phyloP scores from a whole-genome alignment of 2,888 invertebrate genomes.

The Scaptodrosophila latifasciaeformis region DNA sequence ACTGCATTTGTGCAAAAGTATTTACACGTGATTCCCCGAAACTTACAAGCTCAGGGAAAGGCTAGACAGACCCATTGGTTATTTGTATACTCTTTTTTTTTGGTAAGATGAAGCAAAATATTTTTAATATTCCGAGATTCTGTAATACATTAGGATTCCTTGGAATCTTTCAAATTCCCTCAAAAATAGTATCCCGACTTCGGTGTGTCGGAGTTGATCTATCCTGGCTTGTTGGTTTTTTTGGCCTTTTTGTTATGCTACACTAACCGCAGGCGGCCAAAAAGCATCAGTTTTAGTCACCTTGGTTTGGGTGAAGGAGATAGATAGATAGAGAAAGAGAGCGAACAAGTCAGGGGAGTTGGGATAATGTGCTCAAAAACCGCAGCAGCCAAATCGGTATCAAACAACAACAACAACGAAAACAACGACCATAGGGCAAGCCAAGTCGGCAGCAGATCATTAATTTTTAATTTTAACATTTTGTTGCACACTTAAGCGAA shows the following conservation, averaged over 20 bases:
- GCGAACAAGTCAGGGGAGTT: slow-evolving; percentile 19
- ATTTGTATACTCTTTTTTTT: too few species aligned
- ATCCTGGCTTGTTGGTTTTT: too few species aligned
- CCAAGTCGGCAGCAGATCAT: slow-evolving; percentile 29
- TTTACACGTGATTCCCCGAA: slow-evolving; percentile 58
- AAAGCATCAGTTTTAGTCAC: too few species aligned
- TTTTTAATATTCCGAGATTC: too few species aligned
- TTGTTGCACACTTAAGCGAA: slow-evolving; percentile 54
- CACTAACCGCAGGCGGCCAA: slow-evolving; percentile 8
- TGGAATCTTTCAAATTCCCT: background rate
- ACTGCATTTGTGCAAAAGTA: slow-evolving; percentile 57
- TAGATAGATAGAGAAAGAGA: background rate
- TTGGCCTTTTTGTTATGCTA: slow-evolving; percentile 28
- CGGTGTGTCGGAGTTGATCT: too few species aligned
- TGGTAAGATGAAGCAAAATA: too few species aligned
- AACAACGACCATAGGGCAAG: slow-evolving; percentile 2
- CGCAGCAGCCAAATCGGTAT: slow-evolving; percentile 24
- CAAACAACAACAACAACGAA: background rate
- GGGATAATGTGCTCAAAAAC: slow-evolving; percentile 19
- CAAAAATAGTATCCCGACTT: too few species aligned
- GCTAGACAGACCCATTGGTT: too few species aligned
- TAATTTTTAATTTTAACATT: slow-evolving; percentile 66
- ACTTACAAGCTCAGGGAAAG: slow-evolving; percentile 1
- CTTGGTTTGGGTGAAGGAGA: background rate
- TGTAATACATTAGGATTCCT: too few species aligned